Evolutionary conservation across 35 echinoderm and acorn worm species (phyloP).

Genomic region (Acanthaster planci): DNA sequence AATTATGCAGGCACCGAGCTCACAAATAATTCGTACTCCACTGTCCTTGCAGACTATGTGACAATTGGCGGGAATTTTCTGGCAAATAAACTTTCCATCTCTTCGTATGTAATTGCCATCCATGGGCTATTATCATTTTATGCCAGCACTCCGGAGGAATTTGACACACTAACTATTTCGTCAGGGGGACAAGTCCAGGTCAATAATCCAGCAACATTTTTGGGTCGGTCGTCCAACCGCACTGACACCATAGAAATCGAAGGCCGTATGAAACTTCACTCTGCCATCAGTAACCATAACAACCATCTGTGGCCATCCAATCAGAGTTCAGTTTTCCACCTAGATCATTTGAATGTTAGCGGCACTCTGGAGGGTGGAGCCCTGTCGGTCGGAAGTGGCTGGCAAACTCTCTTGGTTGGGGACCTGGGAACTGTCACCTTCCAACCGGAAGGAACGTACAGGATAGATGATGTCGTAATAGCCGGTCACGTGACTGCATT

Average conservation of each 20-base stretch:
- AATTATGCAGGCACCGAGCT: slow-evolving; percentile 21
- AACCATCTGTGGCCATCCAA: slow-evolving; percentile 44
- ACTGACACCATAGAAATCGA: slow-evolving; percentile 16
- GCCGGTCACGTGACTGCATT: slow-evolving; percentile 45
- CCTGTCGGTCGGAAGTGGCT: slow-evolving; percentile 36
- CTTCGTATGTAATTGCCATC: slow-evolving; percentile 25
- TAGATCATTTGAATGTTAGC: slow-evolving; percentile 49
- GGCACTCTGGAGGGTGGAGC: slow-evolving; percentile 56
- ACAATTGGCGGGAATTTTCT: slow-evolving; percentile 40
- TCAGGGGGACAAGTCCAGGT: slow-evolving; percentile 39
- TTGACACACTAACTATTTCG: slow-evolving; percentile 29
- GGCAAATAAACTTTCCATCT: slow-evolving; percentile 56
- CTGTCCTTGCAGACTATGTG: slow-evolving; percentile 18
- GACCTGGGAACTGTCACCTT: slow-evolving; percentile 36
- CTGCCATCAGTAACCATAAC: background rate
- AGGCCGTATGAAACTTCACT: slow-evolving; percentile 51
- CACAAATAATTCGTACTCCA: slow-evolving; percentile 47
- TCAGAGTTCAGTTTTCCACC: slow-evolving; percentile 43
- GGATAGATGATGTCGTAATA: slow-evolving; percentile 33
- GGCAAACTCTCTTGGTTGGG: slow-evolving; percentile 27
- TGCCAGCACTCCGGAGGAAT: slow-evolving; percentile 39
- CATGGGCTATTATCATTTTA: slow-evolving; percentile 49
- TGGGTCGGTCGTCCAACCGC: slow-evolving; percentile 22
- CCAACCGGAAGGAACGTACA: slow-evolving; percentile 39
- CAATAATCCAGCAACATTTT: slow-evolving; percentile 27